phyloP scores from a whole-genome alignment of 2,797 vertebrate genomes.

The Premnoplex brunnescens region DNA sequence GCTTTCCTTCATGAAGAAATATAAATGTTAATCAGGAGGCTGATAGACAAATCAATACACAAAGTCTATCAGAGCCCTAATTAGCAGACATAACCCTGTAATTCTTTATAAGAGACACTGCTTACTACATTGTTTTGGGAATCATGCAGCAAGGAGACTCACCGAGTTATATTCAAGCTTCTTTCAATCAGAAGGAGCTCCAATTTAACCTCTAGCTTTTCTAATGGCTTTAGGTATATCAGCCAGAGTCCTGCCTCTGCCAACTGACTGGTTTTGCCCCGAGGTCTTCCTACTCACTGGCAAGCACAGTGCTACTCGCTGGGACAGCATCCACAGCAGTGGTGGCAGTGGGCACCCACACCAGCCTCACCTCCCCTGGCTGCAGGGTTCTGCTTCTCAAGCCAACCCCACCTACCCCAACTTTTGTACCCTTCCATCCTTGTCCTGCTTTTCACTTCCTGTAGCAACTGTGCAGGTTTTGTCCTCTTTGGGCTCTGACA shows the following conservation, averaged over 20 bases:
- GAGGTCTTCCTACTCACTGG: fast-evolving
- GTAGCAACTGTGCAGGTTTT: neutral
- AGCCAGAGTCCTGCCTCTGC: neutral
- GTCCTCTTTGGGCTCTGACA: neutral
- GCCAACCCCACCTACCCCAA: neutral
- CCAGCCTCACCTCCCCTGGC: neutral
- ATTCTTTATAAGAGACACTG: neutral
- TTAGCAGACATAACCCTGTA: neutral
- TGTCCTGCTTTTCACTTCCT: neutral
- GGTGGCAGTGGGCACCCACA: fast-evolving
- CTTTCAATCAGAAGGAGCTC: neutral
- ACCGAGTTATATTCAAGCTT: neutral
- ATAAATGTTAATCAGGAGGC: neutral
- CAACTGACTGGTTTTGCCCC: neutral
- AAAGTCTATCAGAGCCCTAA: neutral
- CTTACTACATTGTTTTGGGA: neutral
- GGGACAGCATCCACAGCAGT: neutral
- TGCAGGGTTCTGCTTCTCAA: neutral
- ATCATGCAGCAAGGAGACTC: neutral
- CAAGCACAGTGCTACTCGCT: neutral
- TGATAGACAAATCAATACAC: neutral
- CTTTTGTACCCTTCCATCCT: neutral
- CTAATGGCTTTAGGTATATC: neutral
- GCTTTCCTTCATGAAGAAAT: neutral
- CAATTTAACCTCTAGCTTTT: neutral